phyloP scores from a whole-genome alignment of 2,113 vertebrate genomes.

The Onychostruthus taczanowskii region DNA sequence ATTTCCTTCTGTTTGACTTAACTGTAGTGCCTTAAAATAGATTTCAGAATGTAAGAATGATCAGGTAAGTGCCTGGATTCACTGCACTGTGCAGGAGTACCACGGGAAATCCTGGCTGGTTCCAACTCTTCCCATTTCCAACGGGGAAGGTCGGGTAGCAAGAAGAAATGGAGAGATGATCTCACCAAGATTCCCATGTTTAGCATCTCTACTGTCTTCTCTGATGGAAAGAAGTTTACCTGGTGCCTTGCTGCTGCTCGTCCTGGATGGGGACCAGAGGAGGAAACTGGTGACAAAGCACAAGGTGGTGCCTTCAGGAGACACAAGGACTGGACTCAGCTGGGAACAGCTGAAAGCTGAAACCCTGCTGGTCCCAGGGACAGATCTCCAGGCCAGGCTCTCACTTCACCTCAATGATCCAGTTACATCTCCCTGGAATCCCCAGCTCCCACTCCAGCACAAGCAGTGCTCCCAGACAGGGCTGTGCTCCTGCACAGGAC shows the following conservation, averaged over 20 bases:
- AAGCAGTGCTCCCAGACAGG: neutral
- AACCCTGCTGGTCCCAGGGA: neutral
- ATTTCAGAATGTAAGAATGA: neutral
- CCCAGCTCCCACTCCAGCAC: neutral
- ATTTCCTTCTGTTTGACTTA: neutral
- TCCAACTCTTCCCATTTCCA: neutral
- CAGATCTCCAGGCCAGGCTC: neutral
- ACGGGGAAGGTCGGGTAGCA: accelerated
- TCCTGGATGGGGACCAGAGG: accelerated
- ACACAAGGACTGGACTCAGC: neutral
- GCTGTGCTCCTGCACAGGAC: neutral
- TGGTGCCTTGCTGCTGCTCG: neutral
- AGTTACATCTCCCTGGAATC: neutral
- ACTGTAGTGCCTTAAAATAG: neutral
- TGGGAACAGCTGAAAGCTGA: neutral
- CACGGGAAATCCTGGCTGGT: neutral
- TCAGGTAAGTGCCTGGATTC: neutral
- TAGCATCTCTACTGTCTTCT: neutral
- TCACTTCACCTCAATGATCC: neutral
- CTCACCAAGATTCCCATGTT: neutral
- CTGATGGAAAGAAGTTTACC: neutral
- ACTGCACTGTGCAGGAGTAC: neutral
- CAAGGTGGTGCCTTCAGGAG: accelerated
- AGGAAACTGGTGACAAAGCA: neutral
- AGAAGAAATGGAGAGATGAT: neutral